Evolutionary conservation across 2,888 invertebrate genomes (phyloP).

Genomic region (Hipparchia semele): DNA sequence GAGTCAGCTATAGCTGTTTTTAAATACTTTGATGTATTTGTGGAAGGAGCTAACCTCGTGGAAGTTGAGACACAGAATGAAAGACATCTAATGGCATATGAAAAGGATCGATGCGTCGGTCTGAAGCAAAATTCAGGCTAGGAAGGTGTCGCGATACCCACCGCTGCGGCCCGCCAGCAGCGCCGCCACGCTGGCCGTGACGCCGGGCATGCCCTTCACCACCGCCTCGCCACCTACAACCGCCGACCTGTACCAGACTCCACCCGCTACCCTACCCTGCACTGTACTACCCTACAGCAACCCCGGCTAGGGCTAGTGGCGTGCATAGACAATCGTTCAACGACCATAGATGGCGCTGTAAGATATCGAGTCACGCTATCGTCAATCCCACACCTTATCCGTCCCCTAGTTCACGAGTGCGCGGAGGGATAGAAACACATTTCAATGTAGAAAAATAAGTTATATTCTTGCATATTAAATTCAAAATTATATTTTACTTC

Average conservation of each 20-base stretch:
- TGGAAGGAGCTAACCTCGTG: too few relatives aligned
- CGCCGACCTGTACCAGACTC: conserved; percentile 43
- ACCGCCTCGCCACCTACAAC: conserved; percentile 65
- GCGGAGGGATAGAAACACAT: too few relatives aligned
- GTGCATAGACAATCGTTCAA: background rate
- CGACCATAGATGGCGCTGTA: too few relatives aligned
- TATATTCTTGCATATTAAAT: too few relatives aligned
- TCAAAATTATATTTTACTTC: too few relatives aligned
- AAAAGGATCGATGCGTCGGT: background rate
- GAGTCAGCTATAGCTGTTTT: too few relatives aligned
- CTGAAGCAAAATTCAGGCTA: background rate
- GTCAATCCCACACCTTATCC: too few relatives aligned
- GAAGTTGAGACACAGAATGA: too few relatives aligned
- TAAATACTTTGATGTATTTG: too few relatives aligned
- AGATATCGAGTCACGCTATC: background rate
- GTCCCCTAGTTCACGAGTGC: too few relatives aligned
- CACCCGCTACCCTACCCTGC: conserved; percentile 7
- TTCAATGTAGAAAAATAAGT: too few relatives aligned
- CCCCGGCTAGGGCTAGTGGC: conserved; percentile 1
- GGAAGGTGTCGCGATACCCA: conserved; percentile 65
- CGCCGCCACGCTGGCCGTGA: conserved; percentile 81
- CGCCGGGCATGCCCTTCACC: conserved; percentile 79
- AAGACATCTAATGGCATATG: background rate
- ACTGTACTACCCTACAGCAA: background rate
- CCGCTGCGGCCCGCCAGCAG: conserved; percentile 89